phyloP scores from a whole-genome alignment of 2,888 invertebrate genomes.

The Brachylomia viminalis region DNA sequence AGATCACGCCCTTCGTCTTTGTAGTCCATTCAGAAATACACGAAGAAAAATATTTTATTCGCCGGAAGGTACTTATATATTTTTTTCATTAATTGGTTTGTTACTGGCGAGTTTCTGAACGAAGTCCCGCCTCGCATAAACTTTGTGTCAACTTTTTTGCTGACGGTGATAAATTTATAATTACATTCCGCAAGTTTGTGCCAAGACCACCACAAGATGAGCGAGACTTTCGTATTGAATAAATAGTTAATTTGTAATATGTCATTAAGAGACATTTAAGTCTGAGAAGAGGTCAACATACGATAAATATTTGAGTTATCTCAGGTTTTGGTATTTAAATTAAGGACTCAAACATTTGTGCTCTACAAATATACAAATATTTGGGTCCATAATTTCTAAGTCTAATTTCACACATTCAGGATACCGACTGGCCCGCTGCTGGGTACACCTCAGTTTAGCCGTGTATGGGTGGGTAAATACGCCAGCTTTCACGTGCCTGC shows the following conservation, averaged over 20 bases:
- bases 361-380: too few relatives aligned
- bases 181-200: slow-evolving; percentile 63
- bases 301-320: not conserved
- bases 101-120: slow-evolving; percentile 67
- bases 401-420: not conserved
- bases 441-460: not conserved
- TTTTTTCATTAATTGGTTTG: slow-evolving; percentile 73
- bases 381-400: too few relatives aligned
- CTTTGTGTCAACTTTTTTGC: slow-evolving; percentile 62
- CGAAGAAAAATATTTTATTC: slow-evolving; percentile 44
- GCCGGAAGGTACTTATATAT: slow-evolving; percentile 48
- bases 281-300: not conserved
- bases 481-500: not conserved
- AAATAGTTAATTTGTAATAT: slow-evolving; percentile 13
- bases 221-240: slow-evolving; percentile 25
- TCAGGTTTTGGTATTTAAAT: not conserved
- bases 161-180: slow-evolving; percentile 67
- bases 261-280: too few relatives aligned
- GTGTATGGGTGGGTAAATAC: not conserved
- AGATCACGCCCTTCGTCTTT: slow-evolving; percentile 68
- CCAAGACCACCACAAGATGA: slow-evolving; percentile 14
- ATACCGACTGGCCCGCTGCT: not conserved
- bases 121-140: slow-evolving; percentile 57
- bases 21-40: slow-evolving; percentile 60
- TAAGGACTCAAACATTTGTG: too few relatives aligned